Percentiles rank a stretch among this genome's conserved stretches.
These are phyloP conservation scores for Lacerta viridis DNA, from an alignment of 2,797 vertebrate species.

Conservation along the genomic window DNA sequence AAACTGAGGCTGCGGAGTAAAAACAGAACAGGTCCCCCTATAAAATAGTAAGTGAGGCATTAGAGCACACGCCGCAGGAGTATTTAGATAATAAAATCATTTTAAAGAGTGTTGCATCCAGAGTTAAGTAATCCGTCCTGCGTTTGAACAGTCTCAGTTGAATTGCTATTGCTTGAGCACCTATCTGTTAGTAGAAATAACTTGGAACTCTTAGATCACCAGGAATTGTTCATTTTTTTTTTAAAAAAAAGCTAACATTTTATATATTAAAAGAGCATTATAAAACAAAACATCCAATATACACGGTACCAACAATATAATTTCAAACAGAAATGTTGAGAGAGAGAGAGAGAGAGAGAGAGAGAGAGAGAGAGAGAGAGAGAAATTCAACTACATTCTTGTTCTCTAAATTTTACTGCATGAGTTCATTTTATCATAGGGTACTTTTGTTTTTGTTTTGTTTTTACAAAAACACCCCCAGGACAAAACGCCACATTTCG, in stretches of 20 bases:
- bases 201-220: not conserved
- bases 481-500: too few species aligned
- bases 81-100: slow-evolving; percentile 22
- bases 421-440: not conserved
- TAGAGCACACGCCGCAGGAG: slow-evolving; percentile 25
- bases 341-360: not conserved
- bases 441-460: too few species aligned
- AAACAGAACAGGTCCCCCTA: slow-evolving; percentile 34
- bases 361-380: not conserved
- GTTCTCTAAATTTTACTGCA: not conserved
- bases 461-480: too few species aligned
- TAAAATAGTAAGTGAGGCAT: slow-evolving; percentile 30
- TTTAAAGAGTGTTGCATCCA: slow-evolving; percentile 21
- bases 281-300: not conserved
- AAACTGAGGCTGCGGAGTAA: slow-evolving; percentile 30
- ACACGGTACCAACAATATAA: not conserved
- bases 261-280: not conserved
- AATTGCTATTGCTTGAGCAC: slow-evolving; percentile 16
- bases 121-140: not conserved
- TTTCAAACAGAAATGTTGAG: not conserved
- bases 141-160: slow-evolving; percentile 28
- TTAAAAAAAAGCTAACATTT: not conserved
- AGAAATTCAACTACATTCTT: not conserved
- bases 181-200: slow-evolving; percentile 6
- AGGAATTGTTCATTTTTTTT: not conserved